Conservation (phyloP, 2,797 vertebrate genomes). For the Podarcis siculus region DNA sequence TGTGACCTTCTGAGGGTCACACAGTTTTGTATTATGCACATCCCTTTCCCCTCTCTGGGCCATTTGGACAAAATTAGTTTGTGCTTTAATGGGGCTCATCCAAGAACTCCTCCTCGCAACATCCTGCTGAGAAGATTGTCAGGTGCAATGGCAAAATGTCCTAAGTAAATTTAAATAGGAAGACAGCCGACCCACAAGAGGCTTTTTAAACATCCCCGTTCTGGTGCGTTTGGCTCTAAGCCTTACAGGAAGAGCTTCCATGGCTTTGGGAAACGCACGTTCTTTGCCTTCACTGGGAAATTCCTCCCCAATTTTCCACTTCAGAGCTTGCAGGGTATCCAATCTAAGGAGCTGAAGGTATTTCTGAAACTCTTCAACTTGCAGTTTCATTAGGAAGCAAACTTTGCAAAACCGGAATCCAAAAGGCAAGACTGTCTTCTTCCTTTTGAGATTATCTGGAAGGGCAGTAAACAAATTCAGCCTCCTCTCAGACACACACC, state of each 20-base stretch:
- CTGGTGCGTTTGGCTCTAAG: not conserved
- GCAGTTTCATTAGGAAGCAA: fast-evolving
- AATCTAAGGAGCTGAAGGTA: not conserved
- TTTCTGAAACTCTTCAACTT: not conserved
- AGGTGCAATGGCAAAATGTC: conserved; percentile 4
- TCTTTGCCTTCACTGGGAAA: not conserved
- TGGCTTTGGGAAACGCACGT: conserved; percentile 6
- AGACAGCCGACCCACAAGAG: not conserved
- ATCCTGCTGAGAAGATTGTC: not conserved
- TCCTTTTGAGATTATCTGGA: not conserved
- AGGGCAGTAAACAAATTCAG: not conserved
- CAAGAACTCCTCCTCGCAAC: not conserved
- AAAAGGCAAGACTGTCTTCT: conserved; percentile 1
- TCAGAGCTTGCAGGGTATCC: not conserved
- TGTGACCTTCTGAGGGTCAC: not conserved
- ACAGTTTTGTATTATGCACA: not conserved
- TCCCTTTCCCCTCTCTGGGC: not conserved
- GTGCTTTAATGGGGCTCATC: not conserved
- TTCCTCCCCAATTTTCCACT: not conserved
- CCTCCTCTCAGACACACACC: not conserved
- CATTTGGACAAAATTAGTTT: not conserved
- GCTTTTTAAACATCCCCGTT: not conserved
- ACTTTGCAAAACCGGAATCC: not conserved
- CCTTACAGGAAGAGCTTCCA: not conserved
- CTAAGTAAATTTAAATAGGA: not conserved